These are phyloP conservation scores for Deroplatys truncata DNA, from an alignment of 2,888 invertebrate genomes.

Conservation along the genomic window DNA sequence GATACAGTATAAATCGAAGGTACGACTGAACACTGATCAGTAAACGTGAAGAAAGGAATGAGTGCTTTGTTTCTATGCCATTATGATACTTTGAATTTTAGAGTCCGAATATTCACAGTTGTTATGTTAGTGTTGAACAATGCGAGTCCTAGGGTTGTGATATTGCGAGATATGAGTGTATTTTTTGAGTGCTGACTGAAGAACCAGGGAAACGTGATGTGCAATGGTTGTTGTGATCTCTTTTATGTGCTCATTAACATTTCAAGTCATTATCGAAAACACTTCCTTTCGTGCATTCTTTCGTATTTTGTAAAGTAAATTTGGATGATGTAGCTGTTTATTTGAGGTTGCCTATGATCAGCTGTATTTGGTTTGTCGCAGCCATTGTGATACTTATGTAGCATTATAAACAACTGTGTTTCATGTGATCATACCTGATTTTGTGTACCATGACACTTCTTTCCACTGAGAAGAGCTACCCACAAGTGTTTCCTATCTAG, in stretches of 20 bases:
- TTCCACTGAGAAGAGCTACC: background rate
- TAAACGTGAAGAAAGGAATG: no score
- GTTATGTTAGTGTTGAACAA: background rate
- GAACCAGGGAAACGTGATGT: background rate
- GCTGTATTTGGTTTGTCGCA: background rate
- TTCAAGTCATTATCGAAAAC: background rate
- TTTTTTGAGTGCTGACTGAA: background rate
- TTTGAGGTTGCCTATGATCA: background rate
- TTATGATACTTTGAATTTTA: no score
- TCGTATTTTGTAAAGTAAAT: background rate
- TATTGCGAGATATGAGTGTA: background rate
- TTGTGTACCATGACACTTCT: background rate
- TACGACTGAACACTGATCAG: no score
- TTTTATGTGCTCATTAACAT: background rate
- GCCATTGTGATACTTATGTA: background rate
- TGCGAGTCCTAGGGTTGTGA: background rate
- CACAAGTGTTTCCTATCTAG: constrained; percentile 18
- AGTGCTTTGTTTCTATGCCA: background rate
- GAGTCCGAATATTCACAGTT: background rate
- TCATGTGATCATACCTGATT: background rate
- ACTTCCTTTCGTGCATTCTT: background rate
- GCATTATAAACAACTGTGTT: background rate
- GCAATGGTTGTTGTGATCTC: background rate
- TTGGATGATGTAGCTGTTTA: background rate
- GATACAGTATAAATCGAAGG: background rate